Evolutionary conservation across 2,888 invertebrate genomes (phyloP).

Genomic region (Chirona hameri): DNA sequence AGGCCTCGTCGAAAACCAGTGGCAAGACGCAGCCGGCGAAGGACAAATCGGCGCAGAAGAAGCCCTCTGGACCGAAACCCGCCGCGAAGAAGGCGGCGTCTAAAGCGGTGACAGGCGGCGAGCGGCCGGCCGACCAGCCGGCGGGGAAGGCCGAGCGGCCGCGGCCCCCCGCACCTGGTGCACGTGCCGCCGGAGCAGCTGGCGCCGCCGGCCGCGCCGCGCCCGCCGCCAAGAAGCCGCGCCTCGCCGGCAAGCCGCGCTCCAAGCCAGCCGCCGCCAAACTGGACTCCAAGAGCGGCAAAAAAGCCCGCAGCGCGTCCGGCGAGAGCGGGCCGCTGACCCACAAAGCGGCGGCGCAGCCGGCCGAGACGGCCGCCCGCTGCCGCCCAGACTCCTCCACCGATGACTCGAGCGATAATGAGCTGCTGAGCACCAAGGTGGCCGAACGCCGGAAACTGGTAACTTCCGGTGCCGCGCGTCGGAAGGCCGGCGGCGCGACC

Average conservation of each 20-base stretch:
- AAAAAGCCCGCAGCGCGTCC: background rate
- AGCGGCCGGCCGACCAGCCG: background rate
- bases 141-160: background rate
- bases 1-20: constrained; percentile 32
- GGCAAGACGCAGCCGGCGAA: background rate
- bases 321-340: constrained; percentile 24
- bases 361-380: background rate
- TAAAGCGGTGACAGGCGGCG: background rate
- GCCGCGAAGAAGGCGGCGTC: background rate
- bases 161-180: background rate
- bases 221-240: background rate
- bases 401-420: background rate
- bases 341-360: background rate
- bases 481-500: constrained; percentile 24
- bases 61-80: background rate
- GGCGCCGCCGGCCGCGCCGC: background rate
- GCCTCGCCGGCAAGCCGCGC: background rate
- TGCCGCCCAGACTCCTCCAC: background rate
- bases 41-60: background rate
- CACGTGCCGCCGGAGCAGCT: background rate
- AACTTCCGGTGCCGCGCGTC: background rate
- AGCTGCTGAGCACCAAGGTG: constrained; percentile 1
- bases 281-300: background rate
- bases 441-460: background rate
- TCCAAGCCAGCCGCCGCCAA: background rate